These are phyloP conservation scores for Anoplopoma fimbria DNA, from an alignment of 2,113 vertebrate species.

Conservation along the genomic window DNA sequence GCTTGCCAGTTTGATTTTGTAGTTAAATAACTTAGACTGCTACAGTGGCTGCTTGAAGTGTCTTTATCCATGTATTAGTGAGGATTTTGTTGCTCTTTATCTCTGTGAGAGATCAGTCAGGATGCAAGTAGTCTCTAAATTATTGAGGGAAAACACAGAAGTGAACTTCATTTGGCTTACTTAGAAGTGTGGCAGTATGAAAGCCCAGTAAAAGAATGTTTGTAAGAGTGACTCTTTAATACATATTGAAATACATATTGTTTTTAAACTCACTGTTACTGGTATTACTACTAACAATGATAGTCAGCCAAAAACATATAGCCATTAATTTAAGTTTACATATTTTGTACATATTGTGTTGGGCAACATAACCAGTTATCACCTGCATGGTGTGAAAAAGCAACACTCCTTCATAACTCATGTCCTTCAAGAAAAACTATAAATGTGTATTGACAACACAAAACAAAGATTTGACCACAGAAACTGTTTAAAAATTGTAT, in stretches of 20 bases:
- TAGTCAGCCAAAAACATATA: not conserved
- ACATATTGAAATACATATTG: not conserved
- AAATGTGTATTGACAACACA: not conserved
- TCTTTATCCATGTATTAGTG: not conserved
- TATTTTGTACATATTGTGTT: not conserved
- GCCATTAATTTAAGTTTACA: not conserved
- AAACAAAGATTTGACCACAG: not conserved
- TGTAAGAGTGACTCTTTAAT: not conserved
- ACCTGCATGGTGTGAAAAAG: not conserved
- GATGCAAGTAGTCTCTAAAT: slow-evolving; percentile 14
- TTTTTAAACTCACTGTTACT: not conserved
- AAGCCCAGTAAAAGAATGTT: not conserved
- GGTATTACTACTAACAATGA: not conserved
- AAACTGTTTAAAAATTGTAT: not conserved
- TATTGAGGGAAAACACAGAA: slow-evolving; percentile 17
- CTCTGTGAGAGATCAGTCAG: slow-evolving; percentile 1
- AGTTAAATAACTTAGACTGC: slow-evolving; percentile 10
- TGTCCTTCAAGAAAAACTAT: not conserved
- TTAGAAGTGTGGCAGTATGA: not conserved
- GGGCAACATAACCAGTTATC: slow-evolving; percentile 2
- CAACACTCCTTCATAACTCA: not conserved
- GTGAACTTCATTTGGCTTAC: not conserved
- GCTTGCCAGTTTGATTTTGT: slow-evolving; percentile 10
- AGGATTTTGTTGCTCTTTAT: not conserved
- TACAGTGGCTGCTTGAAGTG: not conserved